These are phyloP conservation scores for Actinostola sp. DNA, from an alignment of 92 coral and sea anemone species.

Conservation along the genomic window DNA sequence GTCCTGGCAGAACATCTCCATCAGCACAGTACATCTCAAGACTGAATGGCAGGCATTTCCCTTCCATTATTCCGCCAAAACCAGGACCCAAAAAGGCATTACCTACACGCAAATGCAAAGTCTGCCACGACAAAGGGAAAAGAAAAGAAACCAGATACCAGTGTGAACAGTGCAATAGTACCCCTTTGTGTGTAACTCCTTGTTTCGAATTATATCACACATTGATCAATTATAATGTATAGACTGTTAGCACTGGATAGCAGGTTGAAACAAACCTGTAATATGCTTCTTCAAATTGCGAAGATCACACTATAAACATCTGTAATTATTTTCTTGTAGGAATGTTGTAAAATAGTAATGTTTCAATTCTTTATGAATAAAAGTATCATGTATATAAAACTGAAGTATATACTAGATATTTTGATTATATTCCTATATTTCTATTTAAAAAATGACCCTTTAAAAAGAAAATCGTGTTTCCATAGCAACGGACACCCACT, in stretches of 20 bases:
- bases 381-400: too few species aligned
- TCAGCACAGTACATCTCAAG: too few species aligned
- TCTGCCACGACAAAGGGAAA: constrained; percentile 6
- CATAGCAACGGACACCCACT: constrained; percentile 1
- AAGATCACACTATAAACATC: too few species aligned
- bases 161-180: constrained; percentile 18
- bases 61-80: constrained; percentile 20
- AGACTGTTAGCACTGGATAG: background rate
- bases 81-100: constrained; percentile 25
- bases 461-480: background rate
- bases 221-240: too few species aligned
- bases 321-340: too few species aligned
- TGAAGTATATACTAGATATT: too few species aligned
- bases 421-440: background rate
- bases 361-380: too few species aligned
- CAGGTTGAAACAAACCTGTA: too few species aligned
- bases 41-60: constrained; percentile 30
- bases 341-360: too few species aligned
- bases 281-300: too few species aligned
- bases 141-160: constrained; percentile 27
- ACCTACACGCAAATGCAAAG: constrained; percentile 39
- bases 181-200: too few species aligned
- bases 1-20: constrained; percentile 3
- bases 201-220: background rate
- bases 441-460: background rate